Evolutionary conservation across 2,888 invertebrate species (phyloP).

Genomic region (Ariolimax columbianus): DNA sequence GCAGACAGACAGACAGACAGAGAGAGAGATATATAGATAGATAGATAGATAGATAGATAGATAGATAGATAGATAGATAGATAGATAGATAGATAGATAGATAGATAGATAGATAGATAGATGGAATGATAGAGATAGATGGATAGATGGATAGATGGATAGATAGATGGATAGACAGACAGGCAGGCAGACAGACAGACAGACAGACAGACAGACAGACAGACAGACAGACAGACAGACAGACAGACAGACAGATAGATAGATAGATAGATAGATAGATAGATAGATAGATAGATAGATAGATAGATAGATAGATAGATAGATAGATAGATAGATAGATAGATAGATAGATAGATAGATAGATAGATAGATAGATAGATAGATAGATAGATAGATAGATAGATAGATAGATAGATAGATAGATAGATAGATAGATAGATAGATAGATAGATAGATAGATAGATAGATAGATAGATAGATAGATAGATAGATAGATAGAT

Average conservation of each 20-base stretch:
- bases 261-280: conserved; percentile 14
- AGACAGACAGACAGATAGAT: too few species aligned
- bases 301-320: conserved; percentile 14
- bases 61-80: conserved; percentile 14
- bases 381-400: conserved; percentile 14
- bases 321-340: conserved; percentile 14
- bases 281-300: conserved; percentile 14
- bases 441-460: conserved; percentile 3
- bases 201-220: background rate
- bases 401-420: conserved; percentile 14
- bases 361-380: conserved; percentile 14
- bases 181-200: too few species aligned
- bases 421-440: conserved; percentile 14
- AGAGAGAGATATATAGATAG: too few species aligned
- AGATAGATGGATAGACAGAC: too few species aligned
- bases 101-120: conserved; percentile 14
- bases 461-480: background rate
- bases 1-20: too few species aligned
- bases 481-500: background rate
- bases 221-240: background rate
- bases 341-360: conserved; percentile 14
- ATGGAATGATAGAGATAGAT: too few species aligned
- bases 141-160: too few species aligned
- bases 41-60: too few species aligned
- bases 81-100: conserved; percentile 14